Conservation (phyloP, 2,888 invertebrate species). For the Prionchulus punctatus region DNA sequence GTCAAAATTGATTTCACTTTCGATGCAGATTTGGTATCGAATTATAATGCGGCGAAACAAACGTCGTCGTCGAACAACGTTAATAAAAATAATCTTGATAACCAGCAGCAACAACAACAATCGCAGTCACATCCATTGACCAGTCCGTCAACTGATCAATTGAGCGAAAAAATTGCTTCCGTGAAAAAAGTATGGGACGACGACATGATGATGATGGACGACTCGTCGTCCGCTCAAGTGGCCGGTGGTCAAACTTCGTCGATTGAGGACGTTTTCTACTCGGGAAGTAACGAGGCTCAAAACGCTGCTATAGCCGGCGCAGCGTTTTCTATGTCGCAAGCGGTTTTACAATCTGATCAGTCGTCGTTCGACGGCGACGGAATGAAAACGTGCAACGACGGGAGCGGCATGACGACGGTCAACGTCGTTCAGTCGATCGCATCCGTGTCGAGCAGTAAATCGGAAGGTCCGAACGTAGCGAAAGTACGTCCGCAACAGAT, state of each 20-base stretch:
- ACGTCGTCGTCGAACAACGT: background rate
- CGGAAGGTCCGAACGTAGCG: constrained; percentile 10
- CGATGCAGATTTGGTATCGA: constrained; percentile 43
- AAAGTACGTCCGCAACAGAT: constrained; percentile 11
- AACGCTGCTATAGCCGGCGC: background rate
- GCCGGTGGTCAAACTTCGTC: background rate
- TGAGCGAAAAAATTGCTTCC: constrained; percentile 80
- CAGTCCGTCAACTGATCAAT: constrained; percentile 65
- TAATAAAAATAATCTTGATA: background rate
- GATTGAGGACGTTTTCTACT: background rate
- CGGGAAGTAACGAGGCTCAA: background rate
- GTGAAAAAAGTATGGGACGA: constrained; percentile 55
- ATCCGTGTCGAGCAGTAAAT: background rate
- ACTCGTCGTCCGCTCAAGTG: background rate
- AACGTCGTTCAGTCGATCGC: background rate
- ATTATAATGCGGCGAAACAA: background rate
- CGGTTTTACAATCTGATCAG: background rate
- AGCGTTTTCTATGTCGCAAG: background rate
- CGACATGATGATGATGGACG: background rate
- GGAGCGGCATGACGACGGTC: background rate
- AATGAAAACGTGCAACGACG: too few relatives aligned
- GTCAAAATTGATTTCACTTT: constrained; percentile 82
- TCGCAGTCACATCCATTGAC: too few relatives aligned
- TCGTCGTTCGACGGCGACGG: background rate
- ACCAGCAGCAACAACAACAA: constrained; percentile 3